A percentile compares a stretch with the other conserved stretches of the same genome.
Evolutionary conservation across 2,113 vertebrate species (phyloP).

Genomic region (Phalacrocorax pelagicus): DNA sequence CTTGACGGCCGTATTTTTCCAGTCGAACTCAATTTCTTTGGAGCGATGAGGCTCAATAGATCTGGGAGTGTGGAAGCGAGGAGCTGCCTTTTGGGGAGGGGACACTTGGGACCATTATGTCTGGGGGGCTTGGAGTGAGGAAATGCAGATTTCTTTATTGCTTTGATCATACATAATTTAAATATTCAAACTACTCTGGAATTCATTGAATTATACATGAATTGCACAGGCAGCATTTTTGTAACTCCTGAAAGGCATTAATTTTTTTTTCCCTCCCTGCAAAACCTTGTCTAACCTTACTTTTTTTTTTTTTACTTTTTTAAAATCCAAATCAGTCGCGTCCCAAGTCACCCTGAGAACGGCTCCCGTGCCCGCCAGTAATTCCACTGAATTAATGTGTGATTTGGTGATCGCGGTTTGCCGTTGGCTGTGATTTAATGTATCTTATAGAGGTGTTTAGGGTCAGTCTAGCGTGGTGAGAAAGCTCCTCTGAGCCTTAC

Average conservation of each 20-base stretch:
- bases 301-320: neutral
- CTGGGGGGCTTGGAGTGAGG: constrained; percentile 57
- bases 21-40: constrained; percentile 31
- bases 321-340: neutral
- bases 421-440: neutral
- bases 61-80: neutral
- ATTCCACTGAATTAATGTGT: fast-evolving
- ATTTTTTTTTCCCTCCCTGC: neutral
- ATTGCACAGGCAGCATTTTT: constrained; percentile 45
- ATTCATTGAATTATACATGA: constrained; percentile 66
- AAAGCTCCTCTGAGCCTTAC: neutral
- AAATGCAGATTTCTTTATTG: constrained; percentile 74
- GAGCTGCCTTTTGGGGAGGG: constrained; percentile 3
- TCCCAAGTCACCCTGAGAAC: neutral
- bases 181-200: constrained; percentile 72
- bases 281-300: neutral
- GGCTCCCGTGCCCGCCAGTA: fast-evolving
- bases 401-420: neutral
- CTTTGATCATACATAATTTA: constrained; percentile 73
- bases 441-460: neutral
- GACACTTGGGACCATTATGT: constrained; percentile 10
- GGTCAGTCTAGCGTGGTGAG: neutral
- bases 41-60: neutral
- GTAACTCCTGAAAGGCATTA: neutral
- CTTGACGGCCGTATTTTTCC: constrained; percentile 31